Conservation (phyloP, 2,797 vertebrate genomes). For the Champsocephalus gunnari region DNA sequence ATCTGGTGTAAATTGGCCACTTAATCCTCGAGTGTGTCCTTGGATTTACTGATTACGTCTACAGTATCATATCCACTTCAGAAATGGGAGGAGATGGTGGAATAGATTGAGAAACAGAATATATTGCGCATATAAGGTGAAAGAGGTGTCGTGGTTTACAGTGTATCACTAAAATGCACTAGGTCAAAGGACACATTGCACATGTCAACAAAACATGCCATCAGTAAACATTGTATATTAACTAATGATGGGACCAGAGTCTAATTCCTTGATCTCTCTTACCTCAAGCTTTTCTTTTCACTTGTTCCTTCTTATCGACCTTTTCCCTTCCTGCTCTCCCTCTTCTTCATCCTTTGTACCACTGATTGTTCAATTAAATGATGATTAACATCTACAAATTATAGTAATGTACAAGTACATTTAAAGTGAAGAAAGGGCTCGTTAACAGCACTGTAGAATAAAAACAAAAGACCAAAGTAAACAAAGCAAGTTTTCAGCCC, state of each 20-base stretch:
- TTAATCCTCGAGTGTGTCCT: conserved; percentile 47
- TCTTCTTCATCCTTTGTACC: background rate
- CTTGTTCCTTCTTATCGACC: background rate
- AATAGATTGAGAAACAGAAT: conserved; percentile 7
- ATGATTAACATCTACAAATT: conserved; percentile 25
- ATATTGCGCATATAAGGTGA: conserved; percentile 13
- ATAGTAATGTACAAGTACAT: conserved; percentile 17
- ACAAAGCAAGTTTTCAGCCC: background rate
- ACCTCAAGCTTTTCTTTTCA: conserved; percentile 36
- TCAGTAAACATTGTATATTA: conserved; percentile 21
- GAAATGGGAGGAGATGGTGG: conserved; percentile 14
- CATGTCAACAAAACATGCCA: conserved; percentile 9
- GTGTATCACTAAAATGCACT: background rate
- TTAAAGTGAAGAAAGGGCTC: background rate
- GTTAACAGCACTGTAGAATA: background rate
- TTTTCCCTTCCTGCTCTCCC: background rate
- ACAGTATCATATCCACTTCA: conserved; percentile 22
- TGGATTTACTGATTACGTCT: conserved; percentile 46
- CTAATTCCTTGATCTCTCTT: conserved; percentile 37
- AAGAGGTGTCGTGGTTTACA: background rate
- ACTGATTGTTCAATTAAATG: background rate
- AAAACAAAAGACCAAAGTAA: background rate
- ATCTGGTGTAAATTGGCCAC: conserved; percentile 47
- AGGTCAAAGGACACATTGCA: background rate
- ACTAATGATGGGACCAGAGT: conserved; percentile 18